Evolutionary conservation across 1,140 invertebrate genomes (phyloP).

Genomic region (Ips nitidus): DNA sequence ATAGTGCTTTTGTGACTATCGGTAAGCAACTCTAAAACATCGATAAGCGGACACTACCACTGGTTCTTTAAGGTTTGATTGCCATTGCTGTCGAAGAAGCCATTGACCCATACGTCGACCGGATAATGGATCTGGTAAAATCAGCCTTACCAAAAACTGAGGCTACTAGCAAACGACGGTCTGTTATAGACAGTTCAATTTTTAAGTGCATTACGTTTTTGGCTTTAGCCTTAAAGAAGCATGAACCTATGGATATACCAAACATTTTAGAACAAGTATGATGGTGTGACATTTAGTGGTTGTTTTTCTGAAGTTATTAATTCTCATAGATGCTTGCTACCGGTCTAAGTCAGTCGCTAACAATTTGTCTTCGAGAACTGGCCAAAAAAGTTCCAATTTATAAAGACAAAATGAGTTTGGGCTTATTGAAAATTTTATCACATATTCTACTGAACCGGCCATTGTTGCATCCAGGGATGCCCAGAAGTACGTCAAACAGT

Average conservation of each 20-base stretch:
- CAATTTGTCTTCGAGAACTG: slow-evolving; percentile 86
- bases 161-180: slow-evolving; percentile 68
- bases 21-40: slow-evolving; percentile 48
- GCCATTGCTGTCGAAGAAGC: slow-evolving; percentile 85
- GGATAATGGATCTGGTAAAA: slow-evolving; percentile 87
- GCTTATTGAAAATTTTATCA: slow-evolving; percentile 83
- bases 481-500: slow-evolving; percentile 55
- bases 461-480: slow-evolving; percentile 75
- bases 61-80: slow-evolving; percentile 63
- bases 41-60: not conserved
- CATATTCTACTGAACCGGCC: slow-evolving; percentile 88
- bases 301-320: slow-evolving; percentile 6
- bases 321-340: slow-evolving; percentile 80
- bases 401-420: slow-evolving; percentile 89
- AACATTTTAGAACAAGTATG: slow-evolving; percentile 72
- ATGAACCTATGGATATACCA: slow-evolving; percentile 68
- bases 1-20: slow-evolving; percentile 84
- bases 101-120: slow-evolving; percentile 77
- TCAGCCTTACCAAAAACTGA: slow-evolving; percentile 79
- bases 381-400: slow-evolving; percentile 85
- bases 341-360: slow-evolving; percentile 86
- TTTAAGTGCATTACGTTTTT: slow-evolving; percentile 95
- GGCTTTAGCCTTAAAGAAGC: slow-evolving; percentile 80
- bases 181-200: slow-evolving; percentile 81
- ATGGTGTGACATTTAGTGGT: not conserved